phyloP scores from a whole-genome alignment of 2,888 invertebrate species.

The Diplazon laetatorius region DNA sequence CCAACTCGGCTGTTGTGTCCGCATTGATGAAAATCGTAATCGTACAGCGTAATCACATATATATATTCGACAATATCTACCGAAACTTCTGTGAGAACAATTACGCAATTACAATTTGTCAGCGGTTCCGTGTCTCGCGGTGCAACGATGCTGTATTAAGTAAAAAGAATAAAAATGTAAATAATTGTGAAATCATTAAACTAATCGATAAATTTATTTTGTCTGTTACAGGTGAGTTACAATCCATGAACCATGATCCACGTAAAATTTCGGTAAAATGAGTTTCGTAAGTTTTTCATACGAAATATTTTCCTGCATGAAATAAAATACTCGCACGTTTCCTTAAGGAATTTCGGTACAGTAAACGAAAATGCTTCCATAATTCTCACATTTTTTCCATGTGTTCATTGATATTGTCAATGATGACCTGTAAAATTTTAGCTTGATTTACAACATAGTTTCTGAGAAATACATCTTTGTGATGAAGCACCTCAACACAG shows the following conservation, averaged over 20 bases:
- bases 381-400: too few species aligned
- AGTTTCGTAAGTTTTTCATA: constrained; percentile 56
- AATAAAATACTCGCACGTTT: constrained; percentile 20
- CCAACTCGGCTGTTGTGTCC: not conserved
- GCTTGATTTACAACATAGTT: too few species aligned
- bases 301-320: constrained; percentile 3
- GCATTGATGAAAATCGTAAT: constrained; percentile 33
- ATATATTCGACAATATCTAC: constrained; percentile 36
- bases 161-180: not conserved
- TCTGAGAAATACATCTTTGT: too few species aligned
- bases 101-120: constrained; percentile 49
- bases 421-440: too few species aligned
- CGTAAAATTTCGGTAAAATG: constrained; percentile 6
- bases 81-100: constrained; percentile 38
- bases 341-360: too few species aligned
- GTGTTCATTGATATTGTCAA: too few species aligned
- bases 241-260: constrained; percentile 41
- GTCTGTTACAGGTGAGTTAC: constrained; percentile 67
- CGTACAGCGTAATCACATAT: constrained; percentile 43
- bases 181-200: not conserved
- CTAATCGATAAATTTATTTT: constrained; percentile 38
- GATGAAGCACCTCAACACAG: too few species aligned
- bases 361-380: too few species aligned
- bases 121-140: constrained; percentile 13
- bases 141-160: not conserved